Conservation (phyloP, 2,797 vertebrate genomes). For the Sebastes nivosus region DNA sequence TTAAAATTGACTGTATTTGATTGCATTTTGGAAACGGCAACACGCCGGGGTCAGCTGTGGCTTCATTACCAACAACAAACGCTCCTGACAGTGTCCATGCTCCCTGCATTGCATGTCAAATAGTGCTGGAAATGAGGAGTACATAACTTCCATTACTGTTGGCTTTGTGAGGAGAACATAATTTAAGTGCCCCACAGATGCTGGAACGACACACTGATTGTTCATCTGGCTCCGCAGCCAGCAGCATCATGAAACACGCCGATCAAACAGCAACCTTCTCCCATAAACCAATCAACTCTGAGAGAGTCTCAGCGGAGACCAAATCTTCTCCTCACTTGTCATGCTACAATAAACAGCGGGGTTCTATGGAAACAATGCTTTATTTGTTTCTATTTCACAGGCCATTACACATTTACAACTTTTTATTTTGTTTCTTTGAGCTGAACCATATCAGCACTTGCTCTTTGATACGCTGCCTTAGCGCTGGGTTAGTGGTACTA, state of each 20-base stretch:
- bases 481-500: constrained; percentile 24
- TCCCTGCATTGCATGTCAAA: constrained; percentile 27
- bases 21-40: constrained; percentile 37
- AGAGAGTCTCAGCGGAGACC: constrained; percentile 16
- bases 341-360: constrained; percentile 53
- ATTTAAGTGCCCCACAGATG: constrained; percentile 32
- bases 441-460: constrained; percentile 58
- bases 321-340: constrained; percentile 19
- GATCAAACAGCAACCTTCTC: constrained; percentile 39
- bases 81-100: constrained; percentile 5
- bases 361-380: constrained; percentile 68
- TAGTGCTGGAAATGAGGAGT: constrained; percentile 5
- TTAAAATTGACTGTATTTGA: constrained; percentile 17
- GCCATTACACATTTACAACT: constrained; percentile 63
- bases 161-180: constrained; percentile 17
- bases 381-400: constrained; percentile 74
- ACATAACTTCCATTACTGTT: constrained; percentile 4
- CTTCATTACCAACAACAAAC: constrained; percentile 3
- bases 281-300: constrained; percentile 30
- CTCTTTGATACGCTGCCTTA: constrained; percentile 62
- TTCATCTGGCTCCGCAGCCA: constrained; percentile 36
- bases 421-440: constrained; percentile 62
- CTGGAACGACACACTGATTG: constrained; percentile 43
- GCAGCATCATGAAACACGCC: constrained; percentile 31
- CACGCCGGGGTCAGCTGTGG: not conserved